phyloP scores from a whole-genome alignment of 2,113 vertebrate genomes.

The Zosterops borbonicus region DNA sequence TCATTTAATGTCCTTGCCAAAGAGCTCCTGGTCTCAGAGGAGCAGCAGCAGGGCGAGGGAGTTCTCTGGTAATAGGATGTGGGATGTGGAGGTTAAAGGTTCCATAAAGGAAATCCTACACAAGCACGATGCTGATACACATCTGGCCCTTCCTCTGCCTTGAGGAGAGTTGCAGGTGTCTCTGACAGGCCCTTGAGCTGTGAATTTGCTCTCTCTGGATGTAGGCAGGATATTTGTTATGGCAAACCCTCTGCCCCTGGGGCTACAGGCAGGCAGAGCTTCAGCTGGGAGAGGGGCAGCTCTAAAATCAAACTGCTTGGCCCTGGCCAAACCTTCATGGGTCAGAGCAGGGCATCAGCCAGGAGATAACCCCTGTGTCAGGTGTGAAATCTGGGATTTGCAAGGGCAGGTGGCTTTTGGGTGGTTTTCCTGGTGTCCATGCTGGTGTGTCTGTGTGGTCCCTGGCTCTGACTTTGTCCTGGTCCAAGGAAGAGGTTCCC shows the following conservation, averaged over 20 bases:
- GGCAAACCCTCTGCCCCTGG: not conserved
- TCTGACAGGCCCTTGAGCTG: not conserved
- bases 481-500: not conserved
- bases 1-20: not conserved
- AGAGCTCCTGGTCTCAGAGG: not conserved
- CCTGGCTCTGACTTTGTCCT: not conserved
- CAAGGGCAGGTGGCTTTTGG: rapidly evolving
- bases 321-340: not conserved
- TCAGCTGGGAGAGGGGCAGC: not conserved
- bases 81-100: not conserved
- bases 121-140: not conserved
- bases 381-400: not conserved
- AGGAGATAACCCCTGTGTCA: not conserved
- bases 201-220: not conserved
- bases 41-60: not conserved
- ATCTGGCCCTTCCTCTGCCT: not conserved
- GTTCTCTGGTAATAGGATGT: not conserved
- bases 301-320: not conserved
- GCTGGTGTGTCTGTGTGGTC: not conserved
- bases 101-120: not conserved
- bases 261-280: not conserved
- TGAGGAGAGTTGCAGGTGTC: not conserved
- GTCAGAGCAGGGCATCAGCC: not conserved
- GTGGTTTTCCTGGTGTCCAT: not conserved
- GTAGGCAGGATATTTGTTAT: not conserved